These are phyloP conservation scores for Drosophila neutralis DNA, from an alignment of 2,888 invertebrate species.

Conservation along the genomic window DNA sequence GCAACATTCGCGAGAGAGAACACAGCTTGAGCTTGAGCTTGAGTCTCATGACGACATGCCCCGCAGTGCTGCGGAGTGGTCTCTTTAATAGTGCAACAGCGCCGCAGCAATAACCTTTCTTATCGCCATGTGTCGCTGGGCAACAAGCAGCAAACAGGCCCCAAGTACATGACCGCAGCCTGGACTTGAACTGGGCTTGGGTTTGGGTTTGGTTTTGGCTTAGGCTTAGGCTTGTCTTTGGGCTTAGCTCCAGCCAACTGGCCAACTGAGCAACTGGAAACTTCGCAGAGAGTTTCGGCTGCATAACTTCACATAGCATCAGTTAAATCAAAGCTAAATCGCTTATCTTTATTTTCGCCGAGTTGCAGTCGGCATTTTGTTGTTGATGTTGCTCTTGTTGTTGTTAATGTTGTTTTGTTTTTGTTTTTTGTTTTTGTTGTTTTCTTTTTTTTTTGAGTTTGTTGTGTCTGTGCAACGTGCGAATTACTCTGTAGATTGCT, in stretches of 20 bases:
- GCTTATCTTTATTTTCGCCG: conserved; percentile 68
- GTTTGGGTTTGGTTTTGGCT: background rate
- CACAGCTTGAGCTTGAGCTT: conserved; percentile 19
- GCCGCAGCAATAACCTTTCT: conserved; percentile 67
- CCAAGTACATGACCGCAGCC: conserved; percentile 57
- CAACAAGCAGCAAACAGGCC: conserved; percentile 19
- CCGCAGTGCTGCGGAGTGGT: conserved; percentile 38
- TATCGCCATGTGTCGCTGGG: conserved; percentile 67
- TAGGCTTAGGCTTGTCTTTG: background rate
- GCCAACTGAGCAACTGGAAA: conserved; percentile 10
- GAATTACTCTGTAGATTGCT: conserved; percentile 47
- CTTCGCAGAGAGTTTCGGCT: conserved; percentile 36
- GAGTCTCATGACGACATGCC: conserved; percentile 60
- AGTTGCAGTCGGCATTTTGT: conserved; percentile 63
- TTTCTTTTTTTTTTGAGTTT: conserved; percentile 11
- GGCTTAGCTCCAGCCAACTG: background rate
- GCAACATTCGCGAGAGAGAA: conserved; percentile 39
- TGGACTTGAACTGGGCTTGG: conserved; percentile 36
- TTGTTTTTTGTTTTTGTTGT: conserved; percentile 52
- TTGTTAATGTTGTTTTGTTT: conserved; percentile 55
- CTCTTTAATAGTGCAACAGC: conserved; percentile 58
- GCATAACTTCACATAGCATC: conserved; percentile 80
- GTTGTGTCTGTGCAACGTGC: conserved; percentile 57
- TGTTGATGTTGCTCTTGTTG: conserved; percentile 28
- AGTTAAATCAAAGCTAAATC: conserved; percentile 78